phyloP scores from a whole-genome alignment of 2,888 invertebrate genomes.

The Thecocarcelia acutangulata region DNA sequence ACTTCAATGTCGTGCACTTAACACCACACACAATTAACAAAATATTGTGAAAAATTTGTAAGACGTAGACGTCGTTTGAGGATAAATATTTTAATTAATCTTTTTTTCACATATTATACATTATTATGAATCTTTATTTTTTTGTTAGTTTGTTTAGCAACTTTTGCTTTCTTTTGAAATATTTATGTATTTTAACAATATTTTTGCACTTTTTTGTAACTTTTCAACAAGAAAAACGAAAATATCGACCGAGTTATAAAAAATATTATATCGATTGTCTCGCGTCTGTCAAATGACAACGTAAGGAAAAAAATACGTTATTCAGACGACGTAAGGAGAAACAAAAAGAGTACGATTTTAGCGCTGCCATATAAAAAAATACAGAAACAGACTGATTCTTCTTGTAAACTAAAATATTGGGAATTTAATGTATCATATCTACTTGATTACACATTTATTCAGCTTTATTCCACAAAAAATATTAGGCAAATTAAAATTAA shows the following conservation, averaged over 20 bases:
- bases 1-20: constrained; percentile 74
- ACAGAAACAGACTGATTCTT: no score
- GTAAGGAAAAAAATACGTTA: constrained; percentile 45
- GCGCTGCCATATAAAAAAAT: constrained; percentile 22
- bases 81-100: constrained; percentile 59
- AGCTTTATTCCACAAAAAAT: no score
- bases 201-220: constrained; percentile 68
- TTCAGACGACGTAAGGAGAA: constrained; percentile 41
- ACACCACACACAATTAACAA: constrained; percentile 64
- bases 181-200: constrained; percentile 47
- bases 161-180: constrained; percentile 32
- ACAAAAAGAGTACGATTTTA: neutral
- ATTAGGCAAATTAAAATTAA: no score
- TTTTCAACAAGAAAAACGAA: constrained; percentile 74
- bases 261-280: constrained; percentile 74
- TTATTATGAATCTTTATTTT: constrained; percentile 25
- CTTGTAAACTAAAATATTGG: no score
- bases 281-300: constrained; percentile 68
- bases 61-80: constrained; percentile 67
- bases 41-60: constrained; percentile 61
- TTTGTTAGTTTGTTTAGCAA: constrained; percentile 10
- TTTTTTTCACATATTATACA: constrained; percentile 54
- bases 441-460: no score
- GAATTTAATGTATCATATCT: no score
- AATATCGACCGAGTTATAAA: constrained; percentile 78